phyloP scores from a whole-genome alignment of 2,888 invertebrate genomes.

The Pharmacophagus antenor region DNA sequence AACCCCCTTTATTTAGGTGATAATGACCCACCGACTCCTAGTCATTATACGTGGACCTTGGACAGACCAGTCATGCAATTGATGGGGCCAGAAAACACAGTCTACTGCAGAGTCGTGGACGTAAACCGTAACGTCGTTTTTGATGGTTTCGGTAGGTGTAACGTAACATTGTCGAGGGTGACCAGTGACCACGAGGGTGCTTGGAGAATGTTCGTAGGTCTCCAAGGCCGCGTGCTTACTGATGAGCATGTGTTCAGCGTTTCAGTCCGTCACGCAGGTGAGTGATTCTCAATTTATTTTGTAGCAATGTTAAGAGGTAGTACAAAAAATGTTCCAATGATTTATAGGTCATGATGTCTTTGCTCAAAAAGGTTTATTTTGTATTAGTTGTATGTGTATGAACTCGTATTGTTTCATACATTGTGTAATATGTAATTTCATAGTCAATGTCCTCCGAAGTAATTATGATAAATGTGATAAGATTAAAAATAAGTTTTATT shows the following conservation, averaged over 20 bases:
- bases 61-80: conserved; percentile 43
- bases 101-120: conserved; percentile 56
- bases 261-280: conserved; percentile 47
- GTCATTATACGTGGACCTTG: conserved; percentile 36
- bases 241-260: conserved; percentile 43
- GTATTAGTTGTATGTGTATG: neutral
- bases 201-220: conserved; percentile 53
- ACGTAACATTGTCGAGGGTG: conserved; percentile 48
- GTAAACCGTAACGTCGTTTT: conserved; percentile 42
- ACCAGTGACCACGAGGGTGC: conserved; percentile 47
- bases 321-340: no score
- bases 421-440: neutral
- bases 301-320: no score
- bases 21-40: neutral
- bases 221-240: conserved; percentile 48
- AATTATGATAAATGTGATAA: neutral
- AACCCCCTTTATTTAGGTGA: conserved; percentile 3
- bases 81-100: conserved; percentile 54
- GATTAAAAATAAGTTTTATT: neutral
- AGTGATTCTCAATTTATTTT: conserved; percentile 17
- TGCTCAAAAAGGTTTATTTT: neutral
- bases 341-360: no score
- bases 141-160: conserved; percentile 60
- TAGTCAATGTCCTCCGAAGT: neutral
- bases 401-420: neutral